Evolutionary conservation across 23 tunicate species (phyloP), one percentile per base, ranked within the genome.

Genomic region (Halocynthia roretzi): DNA sequence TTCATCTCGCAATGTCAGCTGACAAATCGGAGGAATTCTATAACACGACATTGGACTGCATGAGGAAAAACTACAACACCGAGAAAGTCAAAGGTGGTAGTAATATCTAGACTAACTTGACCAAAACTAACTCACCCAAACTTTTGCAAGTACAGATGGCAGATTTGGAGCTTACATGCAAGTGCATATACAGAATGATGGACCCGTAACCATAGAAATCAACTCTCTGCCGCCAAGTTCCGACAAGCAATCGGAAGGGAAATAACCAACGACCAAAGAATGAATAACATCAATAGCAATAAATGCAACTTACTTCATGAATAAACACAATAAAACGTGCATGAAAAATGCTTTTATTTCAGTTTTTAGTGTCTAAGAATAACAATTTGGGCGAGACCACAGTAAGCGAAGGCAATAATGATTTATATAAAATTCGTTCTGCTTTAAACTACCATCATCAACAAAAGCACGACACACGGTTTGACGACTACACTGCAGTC

Each of bases 121-220:
- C 64, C 4, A n/a, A 14, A 58, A 58, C 64, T 58, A 58, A 58
- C 64, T n/a, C 17, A 57, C 62, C 62, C 62, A 0, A 58, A 58
- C 64, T 14, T n/a, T 14, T 58, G n/a, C 64, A 58, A 0, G 12
- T 52, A 7, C 71, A 88, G 94, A 82, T 66, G 99, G 99, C 21
- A 68, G 62, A 53, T 94, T 94, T 81, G 99, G 99, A 15, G 94
- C 94, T 5, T 75, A 87, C 72, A 94, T 94, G 99, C 87, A 84
- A 78, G 99, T 94, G 5, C 84, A 88, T 78, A 87, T 94, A 54
- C 88, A 87, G 67, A 94, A 94, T 73, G 99, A 94, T 72, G 99
- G 99, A 11, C 99, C 99, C 1, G 99, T 94, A 7, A 94, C 99
- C 8, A 88, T 94, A 23, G 95, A 94, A 84, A 69, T 94, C 7